Percentiles rank a stretch among this genome's conserved stretches.
These are phyloP conservation scores for Sorex maritimensis DNA, from an alignment of 2,797 vertebrate genomes.

Conservation along the genomic window DNA sequence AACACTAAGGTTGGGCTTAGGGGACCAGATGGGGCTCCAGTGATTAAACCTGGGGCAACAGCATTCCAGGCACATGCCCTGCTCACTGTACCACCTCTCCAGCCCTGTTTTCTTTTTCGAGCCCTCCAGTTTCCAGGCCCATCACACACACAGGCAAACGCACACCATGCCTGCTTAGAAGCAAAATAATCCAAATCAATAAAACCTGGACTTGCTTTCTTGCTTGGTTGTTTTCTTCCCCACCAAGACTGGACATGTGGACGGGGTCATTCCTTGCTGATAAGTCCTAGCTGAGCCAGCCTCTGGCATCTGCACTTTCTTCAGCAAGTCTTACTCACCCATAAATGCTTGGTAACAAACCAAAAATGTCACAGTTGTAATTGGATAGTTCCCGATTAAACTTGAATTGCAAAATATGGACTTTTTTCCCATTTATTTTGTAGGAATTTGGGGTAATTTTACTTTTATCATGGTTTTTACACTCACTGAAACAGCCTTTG, in stretches of 20 bases:
- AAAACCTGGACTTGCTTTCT: not conserved
- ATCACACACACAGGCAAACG: not conserved
- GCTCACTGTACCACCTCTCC: too few species aligned
- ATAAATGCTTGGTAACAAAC: constrained; percentile 45
- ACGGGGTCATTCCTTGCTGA: not conserved
- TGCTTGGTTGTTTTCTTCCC: not conserved
- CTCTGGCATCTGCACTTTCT: not conserved
- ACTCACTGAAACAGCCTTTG: constrained; percentile 37
- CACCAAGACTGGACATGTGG: not conserved
- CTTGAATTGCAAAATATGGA: constrained; percentile 61
- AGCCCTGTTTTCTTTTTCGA: not conserved
- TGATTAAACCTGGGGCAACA: too few species aligned
- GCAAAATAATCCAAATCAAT: not conserved
- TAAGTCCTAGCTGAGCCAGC: not conserved
- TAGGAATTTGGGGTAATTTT: constrained; percentile 55
- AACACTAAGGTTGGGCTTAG: too few species aligned
- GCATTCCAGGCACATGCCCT: too few species aligned
- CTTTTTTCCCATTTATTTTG: constrained; percentile 60
- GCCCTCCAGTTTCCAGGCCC: not conserved
- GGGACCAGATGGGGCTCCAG: too few species aligned
- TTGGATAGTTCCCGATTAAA: constrained; percentile 64
- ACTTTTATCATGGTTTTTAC: constrained; percentile 60
- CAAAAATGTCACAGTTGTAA: constrained; percentile 25
- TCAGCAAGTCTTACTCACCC: not conserved
- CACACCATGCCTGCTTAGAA: not conserved